Evolutionary conservation across 2,113 vertebrate species (phyloP).

Genomic region (Epinephelus cyanopodus): DNA sequence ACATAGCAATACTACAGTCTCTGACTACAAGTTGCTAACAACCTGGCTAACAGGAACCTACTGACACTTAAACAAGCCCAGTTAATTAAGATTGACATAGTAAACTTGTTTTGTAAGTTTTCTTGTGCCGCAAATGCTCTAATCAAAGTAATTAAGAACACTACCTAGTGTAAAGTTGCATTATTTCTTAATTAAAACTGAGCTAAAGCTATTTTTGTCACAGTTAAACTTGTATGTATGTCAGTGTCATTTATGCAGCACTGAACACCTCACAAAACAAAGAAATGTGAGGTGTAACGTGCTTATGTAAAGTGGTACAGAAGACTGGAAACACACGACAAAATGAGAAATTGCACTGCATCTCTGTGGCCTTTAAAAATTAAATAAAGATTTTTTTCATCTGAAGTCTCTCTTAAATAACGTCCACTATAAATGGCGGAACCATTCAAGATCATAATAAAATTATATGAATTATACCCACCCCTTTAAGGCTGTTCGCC

Average conservation of each 20-base stretch:
- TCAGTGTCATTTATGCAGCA: neutral
- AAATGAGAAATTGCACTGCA: neutral
- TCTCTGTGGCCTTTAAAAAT: slow-evolving; percentile 1
- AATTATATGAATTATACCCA: neutral
- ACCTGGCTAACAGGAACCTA: neutral
- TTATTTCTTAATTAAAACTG: neutral
- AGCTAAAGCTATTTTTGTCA: neutral
- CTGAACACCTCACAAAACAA: neutral
- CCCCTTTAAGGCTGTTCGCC: neutral
- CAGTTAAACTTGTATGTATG: neutral
- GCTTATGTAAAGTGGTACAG: neutral
- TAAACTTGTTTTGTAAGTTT: neutral
- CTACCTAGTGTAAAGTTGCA: neutral
- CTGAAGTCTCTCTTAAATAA: neutral
- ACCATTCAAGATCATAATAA: neutral
- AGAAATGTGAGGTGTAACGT: neutral
- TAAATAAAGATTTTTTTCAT: neutral
- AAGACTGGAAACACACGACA: neutral
- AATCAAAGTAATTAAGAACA: neutral
- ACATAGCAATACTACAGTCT: neutral
- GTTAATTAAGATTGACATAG: neutral
- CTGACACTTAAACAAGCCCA: neutral
- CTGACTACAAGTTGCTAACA: neutral
- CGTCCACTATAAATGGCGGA: neutral
- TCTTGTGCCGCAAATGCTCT: neutral